Evolutionary conservation across 2,797 vertebrate genomes (phyloP).

Genomic region (Arnoldichthys spilopterus): DNA sequence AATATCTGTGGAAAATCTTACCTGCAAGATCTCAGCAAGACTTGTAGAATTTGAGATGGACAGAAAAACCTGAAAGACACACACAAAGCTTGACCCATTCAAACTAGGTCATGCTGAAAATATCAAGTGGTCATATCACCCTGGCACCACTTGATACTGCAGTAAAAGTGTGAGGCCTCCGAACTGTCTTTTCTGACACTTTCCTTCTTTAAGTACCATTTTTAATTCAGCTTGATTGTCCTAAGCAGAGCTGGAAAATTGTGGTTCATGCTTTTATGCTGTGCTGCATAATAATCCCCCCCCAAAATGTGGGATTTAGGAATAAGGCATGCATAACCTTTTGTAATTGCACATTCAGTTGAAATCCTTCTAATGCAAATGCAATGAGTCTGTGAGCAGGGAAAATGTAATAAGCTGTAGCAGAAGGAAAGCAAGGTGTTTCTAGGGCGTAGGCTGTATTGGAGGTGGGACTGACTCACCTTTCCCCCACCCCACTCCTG

Average conservation of each 20-base stretch:
- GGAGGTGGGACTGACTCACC: slow-evolving; percentile 15
- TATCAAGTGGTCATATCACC: neutral
- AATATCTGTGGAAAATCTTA: neutral
- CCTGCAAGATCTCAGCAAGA: neutral
- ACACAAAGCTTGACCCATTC: neutral
- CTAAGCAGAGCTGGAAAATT: neutral
- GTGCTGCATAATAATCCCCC: neutral
- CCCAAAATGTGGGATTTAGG: neutral
- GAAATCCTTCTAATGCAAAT: neutral
- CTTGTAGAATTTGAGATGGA: neutral
- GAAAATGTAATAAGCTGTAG: neutral
- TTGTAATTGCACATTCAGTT: neutral
- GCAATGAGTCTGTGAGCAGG: neutral
- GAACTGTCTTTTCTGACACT: neutral
- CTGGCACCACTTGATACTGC: neutral
- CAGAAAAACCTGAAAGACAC: neutral
- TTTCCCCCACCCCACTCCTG: slow-evolving; percentile 15
- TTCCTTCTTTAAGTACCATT: neutral
- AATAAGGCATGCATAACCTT: neutral
- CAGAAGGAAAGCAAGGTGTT: neutral
- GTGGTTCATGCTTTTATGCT: neutral
- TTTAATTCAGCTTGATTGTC: neutral
- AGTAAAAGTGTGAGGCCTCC: neutral
- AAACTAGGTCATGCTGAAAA: neutral
- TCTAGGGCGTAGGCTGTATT: slow-evolving; percentile 4